These are phyloP conservation scores for Chondrilla cf. caribensis DNA, from an alignment of 37 sponge, comb jelly and placozoan genomes.

Conservation along the genomic window DNA sequence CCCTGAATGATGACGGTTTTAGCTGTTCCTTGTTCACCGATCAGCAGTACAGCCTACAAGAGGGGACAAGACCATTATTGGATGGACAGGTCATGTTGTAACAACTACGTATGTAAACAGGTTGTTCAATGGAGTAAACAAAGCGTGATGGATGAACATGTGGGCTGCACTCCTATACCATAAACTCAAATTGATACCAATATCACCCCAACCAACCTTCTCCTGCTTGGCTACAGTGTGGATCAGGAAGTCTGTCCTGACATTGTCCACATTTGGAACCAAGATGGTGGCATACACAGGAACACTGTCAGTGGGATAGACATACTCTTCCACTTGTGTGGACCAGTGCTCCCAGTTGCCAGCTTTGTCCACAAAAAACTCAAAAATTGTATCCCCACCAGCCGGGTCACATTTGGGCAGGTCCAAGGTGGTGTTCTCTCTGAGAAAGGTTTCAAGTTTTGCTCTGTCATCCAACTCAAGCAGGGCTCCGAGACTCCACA, in stretches of 20 bases:
- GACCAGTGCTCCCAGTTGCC: constrained; percentile 95
- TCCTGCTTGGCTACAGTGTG: constrained; percentile 91
- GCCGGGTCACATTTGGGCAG: constrained; percentile 56
- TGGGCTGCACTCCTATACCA: no score
- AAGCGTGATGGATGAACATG: no score
- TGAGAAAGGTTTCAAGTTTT: constrained; percentile 88
- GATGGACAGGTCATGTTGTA: background rate
- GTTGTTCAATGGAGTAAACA: no score
- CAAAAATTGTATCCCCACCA: constrained; percentile 94
- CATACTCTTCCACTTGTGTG: constrained; percentile 84
- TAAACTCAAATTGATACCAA: no score
- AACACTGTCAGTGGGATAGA: constrained; percentile 84
- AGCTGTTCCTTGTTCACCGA: constrained; percentile 99
- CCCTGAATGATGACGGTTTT: constrained; percentile 99
- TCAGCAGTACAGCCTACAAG: constrained; percentile 80
- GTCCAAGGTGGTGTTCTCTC: constrained; percentile 66
- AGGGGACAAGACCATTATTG: no score
- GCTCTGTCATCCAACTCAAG: constrained; percentile 93
- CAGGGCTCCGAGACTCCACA: constrained; percentile 98
- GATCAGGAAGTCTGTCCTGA: constrained; percentile 93
- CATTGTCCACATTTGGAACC: constrained; percentile 99
- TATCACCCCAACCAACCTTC: no score
- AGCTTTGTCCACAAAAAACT: constrained; percentile 77
- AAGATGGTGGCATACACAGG: constrained; percentile 90
- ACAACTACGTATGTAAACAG: background rate